Base-by-base conservation (phyloP, 2,888 invertebrate species). In the Pharmacophagus antenor region DNA sequence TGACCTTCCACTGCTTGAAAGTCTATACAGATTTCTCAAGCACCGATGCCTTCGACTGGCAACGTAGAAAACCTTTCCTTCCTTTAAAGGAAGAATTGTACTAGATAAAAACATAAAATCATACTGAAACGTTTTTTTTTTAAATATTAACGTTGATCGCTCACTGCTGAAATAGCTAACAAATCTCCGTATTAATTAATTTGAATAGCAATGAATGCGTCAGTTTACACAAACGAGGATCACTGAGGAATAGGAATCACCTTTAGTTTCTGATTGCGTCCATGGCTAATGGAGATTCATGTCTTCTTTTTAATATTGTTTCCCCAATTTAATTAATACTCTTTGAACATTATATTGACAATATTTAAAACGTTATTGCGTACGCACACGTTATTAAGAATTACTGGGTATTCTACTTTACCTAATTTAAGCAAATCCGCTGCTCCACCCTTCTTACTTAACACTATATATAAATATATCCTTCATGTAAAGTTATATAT, bases 251-350 rank as follows among this genome's bases (percentile, higher is more conserved):
- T 53, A n/a, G 21, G 41, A 54, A 53, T 49, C 21, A 27, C 49
- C 55, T 50, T 18, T 22, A 41, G 25, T 46, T 58, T 31, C 58
- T 52, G 44, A 52, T 55, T 50, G 49, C 31, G 20, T 15, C 22
- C 31, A 31, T 8, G n/a, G 21, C 44, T 60, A 49, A 60, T 60
- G 50, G 50, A 46, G 22, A 55, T 60, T 60, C 49, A 18, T 8
- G 31, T 31, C 55, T n/a, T 50, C 49, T 22, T 44, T 54, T 25
- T 41, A 41, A 58, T 58, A 47, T 46, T 52, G 52, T 57, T 46
- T 8, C 44, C 23, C 22, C 27, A 31, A 51, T 44, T 46, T 51
- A 51, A 31, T 58, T 58, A 57, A 37, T 2, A 37, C 37, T n/a
- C 1, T n/a, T 1, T 27, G 8, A 27, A 27, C 10, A 10, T 27